These are phyloP conservation scores for Poeciliopsis turneri DNA, from an alignment of 2,797 vertebrate genomes.

Conservation along the genomic window DNA sequence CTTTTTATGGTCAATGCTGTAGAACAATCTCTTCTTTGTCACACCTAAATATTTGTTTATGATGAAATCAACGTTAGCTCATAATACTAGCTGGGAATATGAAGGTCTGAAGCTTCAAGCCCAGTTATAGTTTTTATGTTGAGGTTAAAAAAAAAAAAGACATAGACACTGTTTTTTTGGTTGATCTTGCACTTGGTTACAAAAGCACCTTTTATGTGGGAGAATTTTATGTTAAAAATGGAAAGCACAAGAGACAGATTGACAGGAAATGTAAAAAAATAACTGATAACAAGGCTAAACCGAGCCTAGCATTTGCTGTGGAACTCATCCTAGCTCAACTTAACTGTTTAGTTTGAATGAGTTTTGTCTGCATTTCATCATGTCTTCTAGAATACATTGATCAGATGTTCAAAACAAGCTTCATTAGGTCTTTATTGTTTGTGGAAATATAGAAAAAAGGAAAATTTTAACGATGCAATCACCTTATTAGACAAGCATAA, in stretches of 20 bases:
- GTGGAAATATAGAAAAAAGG: background rate
- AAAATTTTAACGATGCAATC: background rate
- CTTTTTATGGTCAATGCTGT: background rate
- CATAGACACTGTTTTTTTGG: background rate
- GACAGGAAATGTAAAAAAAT: background rate
- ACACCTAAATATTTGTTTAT: background rate
- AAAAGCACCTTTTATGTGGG: background rate
- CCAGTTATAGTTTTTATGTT: background rate
- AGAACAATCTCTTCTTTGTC: background rate
- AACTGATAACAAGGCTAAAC: background rate
- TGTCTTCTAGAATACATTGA: background rate
- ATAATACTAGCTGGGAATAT: background rate
- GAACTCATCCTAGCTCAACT: background rate
- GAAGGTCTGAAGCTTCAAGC: background rate
- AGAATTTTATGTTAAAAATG: background rate
- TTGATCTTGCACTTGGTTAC: background rate
- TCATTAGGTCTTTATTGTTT: background rate
- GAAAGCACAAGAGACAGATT: background rate
- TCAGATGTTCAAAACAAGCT: background rate
- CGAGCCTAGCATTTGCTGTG: background rate
- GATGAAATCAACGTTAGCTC: background rate
- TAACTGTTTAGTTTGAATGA: background rate
- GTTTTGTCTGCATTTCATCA: background rate
- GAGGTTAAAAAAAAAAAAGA: too few relatives aligned
- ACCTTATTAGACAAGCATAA: background rate